phyloP scores from a whole-genome alignment of 2,888 invertebrate species.

The Ophraella communa region DNA sequence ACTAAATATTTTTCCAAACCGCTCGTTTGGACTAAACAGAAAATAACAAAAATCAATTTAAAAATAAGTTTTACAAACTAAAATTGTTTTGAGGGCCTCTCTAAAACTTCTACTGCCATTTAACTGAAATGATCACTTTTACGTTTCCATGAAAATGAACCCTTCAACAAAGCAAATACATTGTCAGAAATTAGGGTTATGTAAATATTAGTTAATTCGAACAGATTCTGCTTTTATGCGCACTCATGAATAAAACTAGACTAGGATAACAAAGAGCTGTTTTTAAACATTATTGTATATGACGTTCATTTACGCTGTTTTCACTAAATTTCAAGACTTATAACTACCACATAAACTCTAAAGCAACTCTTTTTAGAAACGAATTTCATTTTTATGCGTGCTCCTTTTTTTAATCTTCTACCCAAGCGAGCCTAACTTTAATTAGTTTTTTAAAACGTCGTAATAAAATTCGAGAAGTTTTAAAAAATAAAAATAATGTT shows the following conservation, averaged over 20 bases:
- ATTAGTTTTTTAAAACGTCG: too few relatives aligned
- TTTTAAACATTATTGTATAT: conserved; percentile 4
- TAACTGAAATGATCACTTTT: neutral
- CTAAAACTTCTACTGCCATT: neutral
- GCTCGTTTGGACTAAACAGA: too few relatives aligned
- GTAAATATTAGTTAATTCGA: conserved; percentile 15
- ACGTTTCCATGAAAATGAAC: neutral
- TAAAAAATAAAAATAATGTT: too few relatives aligned
- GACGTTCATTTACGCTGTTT: neutral
- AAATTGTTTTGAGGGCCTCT: too few relatives aligned
- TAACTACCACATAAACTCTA: neutral
- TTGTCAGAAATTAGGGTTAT: conserved; percentile 9
- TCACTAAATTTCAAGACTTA: too few relatives aligned
- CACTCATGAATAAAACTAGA: conserved; percentile 1
- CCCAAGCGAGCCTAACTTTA: too few relatives aligned
- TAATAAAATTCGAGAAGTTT: too few relatives aligned
- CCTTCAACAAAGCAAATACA: neutral
- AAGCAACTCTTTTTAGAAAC: neutral
- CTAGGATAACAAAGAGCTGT: neutral
- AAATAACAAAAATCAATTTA: too few relatives aligned
- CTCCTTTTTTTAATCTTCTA: too few relatives aligned
- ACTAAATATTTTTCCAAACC: too few relatives aligned
- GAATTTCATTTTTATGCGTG: neutral
- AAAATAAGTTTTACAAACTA: too few relatives aligned
- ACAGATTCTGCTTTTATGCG: conserved; percentile 1